Base-by-base conservation (phyloP, 1,140 invertebrate genomes). In the Pseudomyrmex cubaensis region DNA sequence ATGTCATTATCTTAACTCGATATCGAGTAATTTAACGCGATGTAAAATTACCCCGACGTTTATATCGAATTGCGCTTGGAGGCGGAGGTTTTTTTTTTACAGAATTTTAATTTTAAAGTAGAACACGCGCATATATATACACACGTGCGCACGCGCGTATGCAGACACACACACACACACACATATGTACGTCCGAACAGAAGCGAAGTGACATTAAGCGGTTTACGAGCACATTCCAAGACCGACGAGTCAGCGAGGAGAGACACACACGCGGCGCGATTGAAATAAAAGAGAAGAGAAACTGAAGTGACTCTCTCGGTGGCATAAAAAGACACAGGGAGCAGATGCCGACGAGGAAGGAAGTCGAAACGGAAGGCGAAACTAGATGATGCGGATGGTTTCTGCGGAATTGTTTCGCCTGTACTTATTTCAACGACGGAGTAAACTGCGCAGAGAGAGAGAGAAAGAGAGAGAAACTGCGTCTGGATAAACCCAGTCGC, bases 401-500 rank as follows among this genome's bases (percentile, higher is more conserved):
- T 10, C 25, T 17, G 50, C 22, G 25, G 48, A 54, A 15, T 77
- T 67, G 62, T 67, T 77, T 67, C n/a, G 64, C 59, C 76, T 35
- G 59, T 48, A 80, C 76, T 80, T 80, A 80, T 80, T 70, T 80
- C 50, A 80, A 64, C 54, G 48, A 17, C 54, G 54, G 54, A 20
- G 46, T 70, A 80, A 80, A 80, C 76, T 70, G 54, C 46, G 66
- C 54, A 57, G 64, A 48, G 5, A 35, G 35, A 35, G 35, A 35
- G 35, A 35, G 35, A 35, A 5, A 35, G 5, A 25, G 3, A 3
- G 25, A 25, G 25, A 20, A 20, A 35, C 35, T 35, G 13, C 54
- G 54, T 22, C 54, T 17, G 56, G 64, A 70, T 78, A 78, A 78
- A 78, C 76, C 5, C 54, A 46, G 52, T 69, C 63, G 35, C 35